Base-by-base conservation (phyloP, 2,888 invertebrate genomes). In the Elysia crispata region DNA sequence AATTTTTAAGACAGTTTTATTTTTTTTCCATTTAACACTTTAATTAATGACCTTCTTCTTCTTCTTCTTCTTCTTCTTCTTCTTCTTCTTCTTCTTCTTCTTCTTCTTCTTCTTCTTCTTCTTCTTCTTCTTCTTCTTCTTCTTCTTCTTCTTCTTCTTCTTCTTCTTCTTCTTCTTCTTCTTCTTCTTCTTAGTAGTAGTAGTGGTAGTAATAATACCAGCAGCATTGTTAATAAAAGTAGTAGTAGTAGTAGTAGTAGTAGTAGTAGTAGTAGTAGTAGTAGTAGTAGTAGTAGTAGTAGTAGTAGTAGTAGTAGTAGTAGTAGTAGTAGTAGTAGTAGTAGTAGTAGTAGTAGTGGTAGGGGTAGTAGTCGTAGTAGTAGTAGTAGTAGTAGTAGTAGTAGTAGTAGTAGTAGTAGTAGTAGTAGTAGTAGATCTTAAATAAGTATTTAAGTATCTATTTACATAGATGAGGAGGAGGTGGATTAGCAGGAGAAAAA, bases 331-430 rank as follows among this genome's bases (percentile, higher is more conserved):
- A 69, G 69, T 69, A 69, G 69, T 30, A 69, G 69, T 69, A 64
- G 64, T 64, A 64, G 64, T 64, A 23, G 69, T 69, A 69, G 69
- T 69, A 69, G 69, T n/a, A n/a, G n/a, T n/a, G n/a, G n/a, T n/a
- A n/a, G n/a, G n/a, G n/a, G n/a, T n/a, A n/a, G n/a, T n/a, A n/a
- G n/a, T n/a, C n/a, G n/a, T n/a, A n/a, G n/a, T n/a, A n/a, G n/a
- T n/a, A n/a, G n/a, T n/a, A n/a, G n/a, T n/a, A n/a, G n/a, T n/a
- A n/a, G n/a, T n/a, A n/a, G n/a, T n/a, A n/a, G n/a, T n/a, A n/a
- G n/a, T 69, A 69, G 69, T 69, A 69, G 69, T 69, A 69, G 11
- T 69, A 69, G 31, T 69, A 69, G 69, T 69, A 69, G 69, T 64
- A n/a, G 23, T n/a, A 64, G 64, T 18, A 64, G 23, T n/a, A 18